Percentiles rank a stretch among this genome's conserved stretches.
Evolutionary conservation across 2,888 invertebrate genomes (phyloP).

Genomic region (Limenitis camilla): DNA sequence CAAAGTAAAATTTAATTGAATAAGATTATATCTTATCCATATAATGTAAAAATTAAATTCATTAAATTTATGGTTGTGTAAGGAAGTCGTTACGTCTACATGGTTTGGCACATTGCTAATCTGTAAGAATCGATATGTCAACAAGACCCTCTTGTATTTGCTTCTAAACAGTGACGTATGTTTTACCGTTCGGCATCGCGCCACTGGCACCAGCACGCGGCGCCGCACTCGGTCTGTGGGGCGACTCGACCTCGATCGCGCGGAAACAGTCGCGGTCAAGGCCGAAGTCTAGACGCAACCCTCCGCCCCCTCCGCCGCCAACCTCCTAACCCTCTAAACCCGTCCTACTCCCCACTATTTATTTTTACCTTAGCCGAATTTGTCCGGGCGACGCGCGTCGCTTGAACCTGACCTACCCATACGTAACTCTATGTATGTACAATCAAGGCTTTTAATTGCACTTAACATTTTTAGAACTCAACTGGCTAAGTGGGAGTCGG

Average conservation of each 20-base stretch:
- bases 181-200: conserved; percentile 24
- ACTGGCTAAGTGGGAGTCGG: too few relatives aligned
- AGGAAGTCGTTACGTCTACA: too few relatives aligned
- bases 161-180: conserved; percentile 7
- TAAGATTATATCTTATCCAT: too few relatives aligned
- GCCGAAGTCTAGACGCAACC: conserved; percentile 67
- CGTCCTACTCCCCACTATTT: conserved; percentile 38
- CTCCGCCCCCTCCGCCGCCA: conserved; percentile 35
- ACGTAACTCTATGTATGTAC: conserved; percentile 18
- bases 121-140: too few relatives aligned
- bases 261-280: conserved; percentile 71
- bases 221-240: conserved; percentile 57
- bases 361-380: conserved; percentile 50
- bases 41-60: too few relatives aligned
- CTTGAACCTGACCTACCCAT: conserved; percentile 50
- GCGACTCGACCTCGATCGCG: conserved; percentile 60
- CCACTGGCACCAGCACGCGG: conserved; percentile 11
- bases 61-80: too few relatives aligned
- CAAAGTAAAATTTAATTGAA: too few relatives aligned
- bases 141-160: too few relatives aligned
- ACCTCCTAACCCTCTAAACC: conserved; percentile 17
- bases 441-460: not conserved
- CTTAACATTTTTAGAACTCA: too few relatives aligned
- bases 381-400: conserved; percentile 52
- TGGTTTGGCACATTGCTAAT: too few relatives aligned